Base-by-base conservation (phyloP, 2,113 vertebrate species). In the Vicugna pacos region DNA sequence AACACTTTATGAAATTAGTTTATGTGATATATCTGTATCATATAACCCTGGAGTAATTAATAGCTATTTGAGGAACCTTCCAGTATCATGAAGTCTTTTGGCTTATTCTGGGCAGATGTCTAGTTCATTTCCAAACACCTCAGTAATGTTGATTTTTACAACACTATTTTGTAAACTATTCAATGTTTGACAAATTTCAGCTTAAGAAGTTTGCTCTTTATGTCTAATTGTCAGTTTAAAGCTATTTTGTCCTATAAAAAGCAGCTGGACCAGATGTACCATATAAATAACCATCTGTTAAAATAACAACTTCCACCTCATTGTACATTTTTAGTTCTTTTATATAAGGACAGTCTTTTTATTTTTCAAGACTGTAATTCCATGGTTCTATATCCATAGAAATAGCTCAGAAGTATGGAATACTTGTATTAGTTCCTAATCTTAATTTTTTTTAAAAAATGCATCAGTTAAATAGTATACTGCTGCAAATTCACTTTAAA, bases 211-310 rank as follows among this genome's bases (percentile, higher is more conserved):
- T 80, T 92, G n/a, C 95, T 94, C 56, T 95, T 95, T 94, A 13
- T 95, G 42, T 95, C 56, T 94, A 42, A 93, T 97, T 95, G 72
- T 96, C 42, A 83, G 50, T 88, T 96, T 96, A 96, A 90, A 85
- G 58, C 60, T 76, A 85, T 97, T 90, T 93, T 92, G 35, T 84
- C 60, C 24, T 92, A 91, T 94, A 77, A 91, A 90, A 92, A 93
- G 80, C 38, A 93, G 79, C 22, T 84, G 19, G 20, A 91, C 76
- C 94, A 96, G 70, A 96, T 88, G 72, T 91, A 62, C 28, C 62
- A 93, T 81, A 65, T 92, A 96, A 95, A 90, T 94, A 69, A 60
- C 56, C 65, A 90, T 93, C 89, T 97, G 72, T 85, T 95, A 93
- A 96, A 96, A 84, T 5, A 97, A 81, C 54, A 93, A 58, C 77